Conservation (phyloP, 2,888 invertebrate genomes). For the Apodemia arnacis region DNA sequence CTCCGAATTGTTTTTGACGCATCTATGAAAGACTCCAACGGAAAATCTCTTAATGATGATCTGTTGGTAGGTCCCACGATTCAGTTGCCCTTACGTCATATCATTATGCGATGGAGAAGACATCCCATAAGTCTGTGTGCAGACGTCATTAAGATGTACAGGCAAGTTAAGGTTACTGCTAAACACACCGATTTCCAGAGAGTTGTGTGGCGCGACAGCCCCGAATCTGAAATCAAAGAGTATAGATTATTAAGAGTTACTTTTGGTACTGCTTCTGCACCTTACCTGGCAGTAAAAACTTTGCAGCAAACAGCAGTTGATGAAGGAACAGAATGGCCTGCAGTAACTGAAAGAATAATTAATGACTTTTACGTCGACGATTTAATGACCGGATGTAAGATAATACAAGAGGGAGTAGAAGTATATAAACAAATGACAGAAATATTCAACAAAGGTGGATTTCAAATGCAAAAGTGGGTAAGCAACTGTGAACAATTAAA, state of each 20-base stretch:
- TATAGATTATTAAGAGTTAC: constrained; percentile 17
- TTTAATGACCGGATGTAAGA: constrained; percentile 31
- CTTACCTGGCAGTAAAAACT: constrained; percentile 17
- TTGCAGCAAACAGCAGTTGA: not conserved
- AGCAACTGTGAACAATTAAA: constrained; percentile 22
- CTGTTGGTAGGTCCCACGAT: no score
- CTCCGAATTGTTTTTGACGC: no score
- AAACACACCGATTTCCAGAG: not conserved
- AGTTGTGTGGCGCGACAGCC: constrained; percentile 6
- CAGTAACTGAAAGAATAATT: not conserved
- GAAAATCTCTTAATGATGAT: no score
- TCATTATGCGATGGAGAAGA: not conserved
- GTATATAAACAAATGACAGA: constrained; percentile 22
- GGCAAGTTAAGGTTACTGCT: not conserved
- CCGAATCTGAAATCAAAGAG: not conserved
- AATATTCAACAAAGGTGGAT: constrained; percentile 33
- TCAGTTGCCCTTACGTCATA: no score
- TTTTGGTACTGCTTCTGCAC: constrained; percentile 23
- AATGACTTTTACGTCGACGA: constrained; percentile 43
- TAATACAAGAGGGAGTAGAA: constrained; percentile 11
- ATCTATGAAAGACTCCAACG: no score
- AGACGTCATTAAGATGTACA: not conserved
- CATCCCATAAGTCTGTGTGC: not conserved
- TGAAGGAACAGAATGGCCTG: constrained; percentile 6
- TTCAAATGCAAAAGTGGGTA: constrained; percentile 48